Evolutionary conservation across 2,888 invertebrate genomes (phyloP).

Genomic region (Phaedon cochleariae): DNA sequence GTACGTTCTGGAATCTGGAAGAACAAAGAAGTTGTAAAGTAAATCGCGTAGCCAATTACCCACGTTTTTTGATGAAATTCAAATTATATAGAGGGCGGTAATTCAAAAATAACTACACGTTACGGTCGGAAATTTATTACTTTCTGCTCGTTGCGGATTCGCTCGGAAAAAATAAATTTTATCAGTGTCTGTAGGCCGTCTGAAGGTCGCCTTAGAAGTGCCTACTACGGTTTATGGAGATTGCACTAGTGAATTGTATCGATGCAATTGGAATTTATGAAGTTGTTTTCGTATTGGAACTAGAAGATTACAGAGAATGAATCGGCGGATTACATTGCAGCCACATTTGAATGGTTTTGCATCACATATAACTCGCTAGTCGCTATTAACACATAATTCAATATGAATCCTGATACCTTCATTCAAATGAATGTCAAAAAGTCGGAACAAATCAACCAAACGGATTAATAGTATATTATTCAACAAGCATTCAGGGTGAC

Average conservation of each 20-base stretch:
- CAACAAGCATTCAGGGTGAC: no score
- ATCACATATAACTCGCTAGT: no score
- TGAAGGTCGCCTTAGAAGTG: neutral
- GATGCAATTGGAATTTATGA: neutral
- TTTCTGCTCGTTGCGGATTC: neutral
- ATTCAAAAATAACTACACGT: slow-evolving; percentile 24
- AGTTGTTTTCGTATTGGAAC: neutral
- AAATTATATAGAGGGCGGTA: slow-evolving; percentile 31
- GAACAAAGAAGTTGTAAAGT: slow-evolving; percentile 38
- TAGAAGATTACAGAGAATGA: neutral
- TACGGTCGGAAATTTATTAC: neutral
- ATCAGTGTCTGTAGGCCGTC: neutral
- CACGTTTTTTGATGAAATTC: slow-evolving; percentile 32
- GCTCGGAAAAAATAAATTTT: neutral
- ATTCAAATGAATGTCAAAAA: no score
- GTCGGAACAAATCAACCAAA: no score
- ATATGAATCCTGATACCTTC: no score
- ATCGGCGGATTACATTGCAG: neutral
- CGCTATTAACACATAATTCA: no score
- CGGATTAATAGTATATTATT: no score
- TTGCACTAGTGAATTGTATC: neutral
- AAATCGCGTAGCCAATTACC: slow-evolving; percentile 31
- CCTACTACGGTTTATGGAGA: neutral
- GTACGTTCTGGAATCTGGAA: neutral
- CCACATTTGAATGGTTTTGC: neutral